A percentile compares a stretch with the other conserved stretches of the same genome.
These are phyloP conservation scores for Coregonus ussuriensis DNA, from an alignment of 2,797 vertebrate species.

Conservation along the genomic window DNA sequence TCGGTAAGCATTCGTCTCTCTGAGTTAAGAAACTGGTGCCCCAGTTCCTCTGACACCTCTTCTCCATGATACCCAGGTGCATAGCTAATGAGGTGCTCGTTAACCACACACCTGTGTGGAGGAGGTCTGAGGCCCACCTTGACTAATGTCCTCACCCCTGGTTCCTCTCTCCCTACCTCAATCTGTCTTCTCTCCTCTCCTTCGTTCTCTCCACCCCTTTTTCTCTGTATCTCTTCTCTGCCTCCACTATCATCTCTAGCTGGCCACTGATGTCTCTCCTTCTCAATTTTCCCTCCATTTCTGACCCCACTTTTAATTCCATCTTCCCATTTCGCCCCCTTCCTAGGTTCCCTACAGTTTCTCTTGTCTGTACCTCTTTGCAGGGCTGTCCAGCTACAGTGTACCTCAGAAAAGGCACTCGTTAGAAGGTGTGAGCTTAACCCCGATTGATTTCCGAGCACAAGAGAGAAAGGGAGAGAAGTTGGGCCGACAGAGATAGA, in stretches of 20 bases:
- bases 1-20: slow-evolving; percentile 19
- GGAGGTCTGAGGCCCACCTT: slow-evolving; percentile 19
- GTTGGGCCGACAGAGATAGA: slow-evolving; percentile 42
- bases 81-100: slow-evolving; percentile 59
- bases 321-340: slow-evolving; percentile 1
- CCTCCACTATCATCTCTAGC: slow-evolving; percentile 25
- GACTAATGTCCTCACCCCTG: slow-evolving; percentile 58
- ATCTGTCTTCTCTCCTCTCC: slow-evolving; percentile 49
- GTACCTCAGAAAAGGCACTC: slow-evolving; percentile 62
- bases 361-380: slow-evolving; percentile 40
- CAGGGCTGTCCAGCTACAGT: slow-evolving; percentile 48
- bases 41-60: slow-evolving; percentile 50
- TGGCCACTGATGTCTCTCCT: not conserved
- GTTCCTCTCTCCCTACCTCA: slow-evolving; percentile 31
- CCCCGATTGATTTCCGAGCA: slow-evolving; percentile 73
- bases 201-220: slow-evolving; percentile 50
- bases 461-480: slow-evolving; percentile 18
- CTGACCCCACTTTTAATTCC: slow-evolving; percentile 15
- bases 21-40: slow-evolving; percentile 41
- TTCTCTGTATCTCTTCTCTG: slow-evolving; percentile 41
- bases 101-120: slow-evolving; percentile 62
- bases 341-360: not conserved
- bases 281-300: slow-evolving; percentile 8
- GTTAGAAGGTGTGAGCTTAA: slow-evolving; percentile 73
- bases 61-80: slow-evolving; percentile 60